Evolutionary conservation across 2,888 invertebrate species (phyloP).

Genomic region (Orthosia incerta): DNA sequence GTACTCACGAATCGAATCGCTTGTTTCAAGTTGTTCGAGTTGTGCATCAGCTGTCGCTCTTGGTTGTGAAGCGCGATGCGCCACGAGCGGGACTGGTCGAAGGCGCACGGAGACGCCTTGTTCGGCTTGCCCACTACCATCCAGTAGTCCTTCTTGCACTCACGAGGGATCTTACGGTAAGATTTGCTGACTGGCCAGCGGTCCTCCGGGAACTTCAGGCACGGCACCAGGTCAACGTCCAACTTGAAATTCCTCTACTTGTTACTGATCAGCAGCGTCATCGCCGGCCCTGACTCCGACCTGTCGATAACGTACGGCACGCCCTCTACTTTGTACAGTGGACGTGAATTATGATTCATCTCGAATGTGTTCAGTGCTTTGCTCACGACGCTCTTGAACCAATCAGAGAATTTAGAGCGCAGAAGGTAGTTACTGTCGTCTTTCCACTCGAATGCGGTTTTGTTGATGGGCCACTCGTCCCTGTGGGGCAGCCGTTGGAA

Average conservation of each 20-base stretch:
- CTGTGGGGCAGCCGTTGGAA: constrained; percentile 75
- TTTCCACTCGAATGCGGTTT: constrained; percentile 81
- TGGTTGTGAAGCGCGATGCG: constrained; percentile 89
- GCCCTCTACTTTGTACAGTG: constrained; percentile 74
- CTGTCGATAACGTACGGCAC: constrained; percentile 79
- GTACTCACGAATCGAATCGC: constrained; percentile 83
- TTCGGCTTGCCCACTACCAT: constrained; percentile 85
- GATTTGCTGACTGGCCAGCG: constrained; percentile 81
- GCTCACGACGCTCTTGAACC: constrained; percentile 89
- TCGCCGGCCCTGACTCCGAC: constrained; percentile 89
- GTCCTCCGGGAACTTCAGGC: constrained; percentile 83
- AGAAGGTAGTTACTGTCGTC: constrained; percentile 82
- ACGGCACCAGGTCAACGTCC: constrained; percentile 90
- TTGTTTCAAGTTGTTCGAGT: constrained; percentile 80
- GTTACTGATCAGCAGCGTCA: constrained; percentile 86
- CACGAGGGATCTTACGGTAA: constrained; percentile 70
- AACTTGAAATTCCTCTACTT: constrained; percentile 74
- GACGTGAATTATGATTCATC: constrained; percentile 27
- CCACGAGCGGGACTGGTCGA: constrained; percentile 84
- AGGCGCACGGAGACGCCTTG: constrained; percentile 63
- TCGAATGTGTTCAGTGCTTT: constrained; percentile 81
- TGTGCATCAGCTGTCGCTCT: constrained; percentile 86
- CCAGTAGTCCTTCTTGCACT: constrained; percentile 79
- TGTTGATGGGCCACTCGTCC: constrained; percentile 79
- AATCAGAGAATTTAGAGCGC: constrained; percentile 85